Conservation (phyloP, 2,888 invertebrate species). For the Galerucella calmariensis region DNA sequence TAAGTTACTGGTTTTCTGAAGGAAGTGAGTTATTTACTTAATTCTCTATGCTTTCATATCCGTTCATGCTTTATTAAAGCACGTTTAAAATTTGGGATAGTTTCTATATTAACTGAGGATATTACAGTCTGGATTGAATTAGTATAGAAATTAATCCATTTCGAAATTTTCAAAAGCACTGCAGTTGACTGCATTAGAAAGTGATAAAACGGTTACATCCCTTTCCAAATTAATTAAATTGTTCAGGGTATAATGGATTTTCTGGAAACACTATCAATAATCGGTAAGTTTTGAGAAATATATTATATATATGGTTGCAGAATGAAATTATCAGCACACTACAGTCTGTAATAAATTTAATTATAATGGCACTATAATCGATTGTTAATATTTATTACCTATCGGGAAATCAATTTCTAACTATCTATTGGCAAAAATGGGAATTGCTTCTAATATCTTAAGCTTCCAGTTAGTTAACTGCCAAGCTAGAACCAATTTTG, state of each 20-base stretch:
- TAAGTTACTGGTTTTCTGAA: too few species aligned
- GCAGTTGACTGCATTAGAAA: constrained; percentile 12
- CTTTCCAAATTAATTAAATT: constrained; percentile 33
- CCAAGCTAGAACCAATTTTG: too few species aligned
- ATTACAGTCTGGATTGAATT: constrained; percentile 1
- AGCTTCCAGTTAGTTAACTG: too few species aligned
- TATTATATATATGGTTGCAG: constrained; percentile 13
- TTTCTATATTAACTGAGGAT: neutral
- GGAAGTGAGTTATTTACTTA: too few species aligned
- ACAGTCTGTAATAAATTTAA: constrained; percentile 21
- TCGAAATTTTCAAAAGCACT: constrained; percentile 20
- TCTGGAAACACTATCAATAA: constrained; percentile 34
- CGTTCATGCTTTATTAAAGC: neutral
- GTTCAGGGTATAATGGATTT: constrained; percentile 29
- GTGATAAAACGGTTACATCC: constrained; percentile 28
- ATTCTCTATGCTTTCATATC: neutral
- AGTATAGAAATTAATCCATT: constrained; percentile 27
- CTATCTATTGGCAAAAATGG: neutral
- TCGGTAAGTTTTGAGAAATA: constrained; percentile 25
- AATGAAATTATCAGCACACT: constrained; percentile 18
- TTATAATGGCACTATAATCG: constrained; percentile 20
- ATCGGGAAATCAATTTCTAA: constrained; percentile 13
- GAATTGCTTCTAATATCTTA: too few species aligned
- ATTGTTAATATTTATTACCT: constrained; percentile 19
- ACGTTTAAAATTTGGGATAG: neutral